Evolutionary conservation across 2,797 vertebrate genomes (phyloP), one percentile per base, ranked within the genome.

Genomic region (Nasua narica): DNA sequence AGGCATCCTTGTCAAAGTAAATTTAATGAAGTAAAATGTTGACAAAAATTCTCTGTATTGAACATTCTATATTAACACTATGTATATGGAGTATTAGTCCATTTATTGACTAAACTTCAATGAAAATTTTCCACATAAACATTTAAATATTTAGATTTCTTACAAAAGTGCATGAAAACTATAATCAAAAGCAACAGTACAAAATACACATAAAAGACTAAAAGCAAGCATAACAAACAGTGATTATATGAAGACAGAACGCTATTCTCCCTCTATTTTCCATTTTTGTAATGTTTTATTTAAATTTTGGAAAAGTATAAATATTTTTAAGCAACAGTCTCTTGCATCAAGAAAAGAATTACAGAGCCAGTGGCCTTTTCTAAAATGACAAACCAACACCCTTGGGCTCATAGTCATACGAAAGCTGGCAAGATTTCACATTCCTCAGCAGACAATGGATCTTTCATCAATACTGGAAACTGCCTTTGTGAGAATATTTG

Each of bases 391-490:
- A 88, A 84, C 37, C 50, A 88, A 60, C 16, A 86, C 74, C 27
- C 67, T 86, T 82, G 62, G 9, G 40, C 70, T 91, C 85, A 87
- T 9, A 69, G 37, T 92, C 91, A 72, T 50, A 77, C 86, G 78
- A 79, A 97, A 93, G 76, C 90, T 94, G 90, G 81, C 82, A 65
- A 77, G 72, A 93, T 35, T 94, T 94, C 96, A 98, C 97, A 98
- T 98, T 98, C 98, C 94, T 97, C 89, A 85, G 50, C 96, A 93
- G 40, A 98, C 98, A 99, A 98, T 98, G 98, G 95, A 96, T 94
- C 97, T 98, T 99, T 99, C 96, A 98, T 97, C 96, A 94, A 97
- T 97, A 98, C 58, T 97, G 96, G 98, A 98, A 98, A 98, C 97
- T 65, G 94, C 95, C 96, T 97, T 97, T 94, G 9, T 97, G 97